Evolutionary conservation across 2,888 invertebrate genomes (phyloP), one percentile per base, ranked within the genome.

Genomic region (Meloe dianella): DNA sequence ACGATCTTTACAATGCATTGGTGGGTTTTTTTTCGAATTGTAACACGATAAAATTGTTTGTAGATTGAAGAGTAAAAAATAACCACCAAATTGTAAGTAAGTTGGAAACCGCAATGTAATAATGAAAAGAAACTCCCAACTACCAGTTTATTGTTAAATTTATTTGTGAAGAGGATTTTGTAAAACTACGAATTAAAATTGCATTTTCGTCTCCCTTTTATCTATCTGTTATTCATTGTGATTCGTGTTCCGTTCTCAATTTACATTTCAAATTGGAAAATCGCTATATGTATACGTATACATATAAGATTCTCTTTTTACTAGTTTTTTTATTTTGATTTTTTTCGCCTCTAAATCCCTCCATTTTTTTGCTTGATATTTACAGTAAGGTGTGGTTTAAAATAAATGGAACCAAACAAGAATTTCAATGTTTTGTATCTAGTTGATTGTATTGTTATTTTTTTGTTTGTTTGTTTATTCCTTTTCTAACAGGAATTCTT

Each of bases 241-340:
- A 66, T 66, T 66, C 66, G 57, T 63, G 63, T 63, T 63, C 57
- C 63, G 63, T 63, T 66, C 61, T 63, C 61, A 66, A 66, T 66
- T 66, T 66, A 63, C 66, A 66, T 66, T 66, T 63, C 60, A 22
- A 51, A 60, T 63, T 60, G 59, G 20, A 51, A 63, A 63, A 60
- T 60, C 61, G 66, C 57, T 41, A 38, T n/a, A n/a, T n/a, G n/a
- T n/a, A n/a, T n/a, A n/a, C n/a, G n/a, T n/a, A n/a, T n/a, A n/a
- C n/a, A n/a, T 63, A 60, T 62, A 65, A 54, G 58, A 65, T 62
- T 65, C 51, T 24, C 10, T 30, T n/a, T n/a, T n/a, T n/a, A n/a
- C 61, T 61, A 61, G 1, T 41, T 17, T 41, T 7, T 2, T 41
- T 41, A 17, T 41, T 2, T 1, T 41, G 9, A 0, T 47, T 2